Conservation (phyloP, 2,888 invertebrate genomes). For the Serrognathus titanus region DNA sequence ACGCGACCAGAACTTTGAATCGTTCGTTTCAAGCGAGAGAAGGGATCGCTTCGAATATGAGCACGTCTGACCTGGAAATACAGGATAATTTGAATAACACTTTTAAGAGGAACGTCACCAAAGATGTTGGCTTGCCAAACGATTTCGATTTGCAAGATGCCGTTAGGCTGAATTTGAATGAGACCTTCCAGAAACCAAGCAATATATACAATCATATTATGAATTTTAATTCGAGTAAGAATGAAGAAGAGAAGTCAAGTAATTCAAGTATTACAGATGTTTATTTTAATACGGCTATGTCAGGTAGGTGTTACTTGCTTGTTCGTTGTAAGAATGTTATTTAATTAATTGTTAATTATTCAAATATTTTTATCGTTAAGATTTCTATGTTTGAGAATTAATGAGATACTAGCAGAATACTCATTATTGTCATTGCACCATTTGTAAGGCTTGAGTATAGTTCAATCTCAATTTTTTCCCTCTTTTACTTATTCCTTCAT, state of each 20-base stretch:
- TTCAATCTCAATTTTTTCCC: too few relatives aligned
- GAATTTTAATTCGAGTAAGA: background rate
- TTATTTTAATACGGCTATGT: conserved; percentile 13
- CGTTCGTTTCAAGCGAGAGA: conserved; percentile 2
- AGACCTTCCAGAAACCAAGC: conserved; percentile 8
- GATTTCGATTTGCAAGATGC: conserved; percentile 17
- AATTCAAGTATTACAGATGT: conserved; percentile 10
- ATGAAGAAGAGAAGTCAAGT: conserved; percentile 9
- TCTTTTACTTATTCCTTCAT: too few relatives aligned
- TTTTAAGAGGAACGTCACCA: conserved; percentile 16
- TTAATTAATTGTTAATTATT: too few relatives aligned
- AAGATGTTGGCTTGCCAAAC: conserved; percentile 15
- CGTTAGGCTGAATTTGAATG: conserved; percentile 2
- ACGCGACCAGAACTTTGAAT: conserved; percentile 4
- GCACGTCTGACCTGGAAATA: conserved; percentile 7
- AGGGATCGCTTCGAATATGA: conserved; percentile 8
- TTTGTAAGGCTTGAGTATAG: too few relatives aligned
- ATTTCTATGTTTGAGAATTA: too few relatives aligned
- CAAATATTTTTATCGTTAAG: too few relatives aligned
- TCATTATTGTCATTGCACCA: too few relatives aligned
- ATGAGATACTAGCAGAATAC: too few relatives aligned
- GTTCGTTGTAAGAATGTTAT: too few relatives aligned
- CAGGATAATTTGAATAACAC: conserved; percentile 15
- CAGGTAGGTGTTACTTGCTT: conserved; percentile 9
- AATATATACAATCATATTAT: too few relatives aligned